Percentiles rank a stretch among this genome's conserved stretches.
These are phyloP conservation scores for Eupelmus urozonus DNA, from an alignment of 2,888 invertebrate genomes.

Conservation along the genomic window DNA sequence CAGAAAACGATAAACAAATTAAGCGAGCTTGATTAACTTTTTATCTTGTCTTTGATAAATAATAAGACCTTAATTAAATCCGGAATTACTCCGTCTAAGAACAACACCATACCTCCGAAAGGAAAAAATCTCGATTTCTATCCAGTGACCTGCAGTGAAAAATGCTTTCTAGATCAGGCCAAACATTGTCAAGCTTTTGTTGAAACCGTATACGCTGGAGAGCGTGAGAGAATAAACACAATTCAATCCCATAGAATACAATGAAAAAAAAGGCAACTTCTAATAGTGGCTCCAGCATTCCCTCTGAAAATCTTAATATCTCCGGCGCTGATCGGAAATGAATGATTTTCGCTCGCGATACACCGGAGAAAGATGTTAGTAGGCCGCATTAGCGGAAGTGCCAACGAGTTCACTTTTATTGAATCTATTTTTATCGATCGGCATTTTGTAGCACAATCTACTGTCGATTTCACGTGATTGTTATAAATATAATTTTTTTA, in stretches of 20 bases:
- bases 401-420: background rate
- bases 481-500: too few relatives aligned
- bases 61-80: too few relatives aligned
- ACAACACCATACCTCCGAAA: too few relatives aligned
- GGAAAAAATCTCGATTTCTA: background rate
- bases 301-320: background rate
- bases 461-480: too few relatives aligned
- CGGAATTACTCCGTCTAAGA: too few relatives aligned
- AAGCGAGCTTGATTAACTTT: slow-evolving; percentile 1
- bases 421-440: too few relatives aligned
- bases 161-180: background rate
- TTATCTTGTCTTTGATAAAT: background rate
- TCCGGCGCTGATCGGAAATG: slow-evolving; percentile 1
- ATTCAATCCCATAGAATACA: slow-evolving; percentile 18
- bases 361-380: slow-evolving; percentile 7
- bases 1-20: background rate
- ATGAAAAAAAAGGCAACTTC: background rate
- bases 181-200: slow-evolving; percentile 7
- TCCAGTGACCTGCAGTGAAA: background rate
- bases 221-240: slow-evolving; percentile 8
- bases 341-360: background rate
- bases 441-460: too few relatives aligned
- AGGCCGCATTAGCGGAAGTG: background rate
- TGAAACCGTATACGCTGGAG: background rate
- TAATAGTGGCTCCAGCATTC: background rate